A percentile compares a stretch with the other conserved stretches of the same genome.
Conservation (phyloP, 2,888 invertebrate species). For the Xanthostigma xanthostigma region DNA sequence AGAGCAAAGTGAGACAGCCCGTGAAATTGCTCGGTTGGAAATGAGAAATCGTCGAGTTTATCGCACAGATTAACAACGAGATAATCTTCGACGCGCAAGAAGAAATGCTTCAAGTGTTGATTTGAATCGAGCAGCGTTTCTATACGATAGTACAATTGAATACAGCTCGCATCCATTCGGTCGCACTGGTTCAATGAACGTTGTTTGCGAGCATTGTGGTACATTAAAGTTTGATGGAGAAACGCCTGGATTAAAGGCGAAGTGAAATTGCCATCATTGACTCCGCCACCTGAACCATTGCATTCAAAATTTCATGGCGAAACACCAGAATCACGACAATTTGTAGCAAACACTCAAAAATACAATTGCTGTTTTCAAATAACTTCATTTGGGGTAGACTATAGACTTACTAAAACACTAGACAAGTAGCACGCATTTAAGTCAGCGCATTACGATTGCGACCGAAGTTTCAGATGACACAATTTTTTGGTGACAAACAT, state of each 20-base stretch:
- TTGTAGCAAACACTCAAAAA: constrained; percentile 10
- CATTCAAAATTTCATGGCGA: constrained; percentile 11
- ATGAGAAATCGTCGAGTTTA: constrained; percentile 16
- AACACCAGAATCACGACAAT: constrained; percentile 12
- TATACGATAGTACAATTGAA: constrained; percentile 15
- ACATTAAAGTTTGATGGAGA: constrained; percentile 12
- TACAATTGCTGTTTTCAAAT: constrained; percentile 1
- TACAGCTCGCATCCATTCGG: constrained; percentile 16
- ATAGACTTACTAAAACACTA: constrained; percentile 13
- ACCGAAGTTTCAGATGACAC: too few species aligned
- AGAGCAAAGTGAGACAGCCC: constrained; percentile 11
- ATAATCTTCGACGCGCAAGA: constrained; percentile 16
- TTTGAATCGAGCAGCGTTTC: constrained; percentile 20
- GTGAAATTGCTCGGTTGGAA: constrained; percentile 14
- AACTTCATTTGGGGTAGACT: too few species aligned
- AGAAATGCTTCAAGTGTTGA: constrained; percentile 17
- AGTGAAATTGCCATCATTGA: constrained; percentile 11
- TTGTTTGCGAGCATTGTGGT: constrained; percentile 11
- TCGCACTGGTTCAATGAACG: constrained; percentile 9
- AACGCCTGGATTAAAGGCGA: constrained; percentile 12
- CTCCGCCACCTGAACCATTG: constrained; percentile 10
- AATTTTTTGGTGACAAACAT: too few species aligned
- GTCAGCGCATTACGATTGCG: too few species aligned
- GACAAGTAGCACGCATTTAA: too few species aligned
- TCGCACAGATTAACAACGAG: constrained; percentile 14